Conservation (phyloP, 1,140 invertebrate genomes). For the Trichomalopsis sarcophagae region DNA sequence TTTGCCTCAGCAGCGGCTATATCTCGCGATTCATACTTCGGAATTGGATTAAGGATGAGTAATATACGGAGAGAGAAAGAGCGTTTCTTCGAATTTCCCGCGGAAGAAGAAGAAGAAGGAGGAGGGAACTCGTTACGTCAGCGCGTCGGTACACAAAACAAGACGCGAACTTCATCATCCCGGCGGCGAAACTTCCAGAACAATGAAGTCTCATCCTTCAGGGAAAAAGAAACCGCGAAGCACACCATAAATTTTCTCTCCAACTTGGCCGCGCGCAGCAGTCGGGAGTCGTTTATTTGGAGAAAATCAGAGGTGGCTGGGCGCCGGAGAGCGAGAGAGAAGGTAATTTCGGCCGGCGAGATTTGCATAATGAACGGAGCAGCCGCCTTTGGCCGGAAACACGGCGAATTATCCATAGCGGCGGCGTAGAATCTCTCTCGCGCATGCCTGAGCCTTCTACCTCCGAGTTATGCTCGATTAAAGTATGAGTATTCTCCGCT, state of each 20-base stretch:
- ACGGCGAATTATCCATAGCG: constrained; percentile 37
- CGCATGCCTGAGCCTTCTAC: not conserved
- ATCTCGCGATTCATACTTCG: no score
- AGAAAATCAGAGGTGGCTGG: constrained; percentile 22
- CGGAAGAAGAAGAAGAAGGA: no score
- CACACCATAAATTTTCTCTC: not conserved
- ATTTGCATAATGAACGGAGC: constrained; percentile 42
- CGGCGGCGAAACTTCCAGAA: not conserved
- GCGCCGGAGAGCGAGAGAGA: not conserved
- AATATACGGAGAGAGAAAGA: no score
- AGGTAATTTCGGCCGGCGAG: constrained; percentile 39
- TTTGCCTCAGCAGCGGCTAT: no score
- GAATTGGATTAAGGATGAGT: no score
- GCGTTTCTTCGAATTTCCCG: no score
- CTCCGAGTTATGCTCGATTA: constrained; percentile 44
- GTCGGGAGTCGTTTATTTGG: constrained; percentile 35
- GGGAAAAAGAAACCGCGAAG: constrained; percentile 23
- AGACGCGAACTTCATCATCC: not conserved
- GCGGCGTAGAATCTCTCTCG: not conserved
- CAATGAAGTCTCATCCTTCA: constrained; percentile 1
- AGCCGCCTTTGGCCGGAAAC: constrained; percentile 39
- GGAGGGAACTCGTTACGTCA: no score
- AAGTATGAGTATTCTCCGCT: not conserved
- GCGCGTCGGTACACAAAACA: no score
- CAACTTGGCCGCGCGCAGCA: constrained; percentile 9